These are phyloP conservation scores for Egretta garzetta DNA, from an alignment of 2,113 vertebrate species.

Conservation along the genomic window DNA sequence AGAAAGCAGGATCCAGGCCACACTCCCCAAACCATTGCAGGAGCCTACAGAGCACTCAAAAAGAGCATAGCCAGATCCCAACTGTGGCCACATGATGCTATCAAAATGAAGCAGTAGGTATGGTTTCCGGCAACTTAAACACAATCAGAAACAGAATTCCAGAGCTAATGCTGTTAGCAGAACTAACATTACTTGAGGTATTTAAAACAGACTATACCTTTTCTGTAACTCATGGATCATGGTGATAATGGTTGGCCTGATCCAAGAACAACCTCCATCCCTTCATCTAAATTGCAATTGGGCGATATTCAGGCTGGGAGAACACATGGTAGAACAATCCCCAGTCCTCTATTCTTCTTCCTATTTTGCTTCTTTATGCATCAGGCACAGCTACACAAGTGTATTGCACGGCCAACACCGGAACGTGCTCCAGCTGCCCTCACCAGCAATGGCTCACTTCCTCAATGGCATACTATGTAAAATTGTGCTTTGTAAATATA, in stretches of 20 bases:
- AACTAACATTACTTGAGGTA: background rate
- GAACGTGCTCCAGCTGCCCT: background rate
- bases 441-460: background rate
- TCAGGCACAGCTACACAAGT: background rate
- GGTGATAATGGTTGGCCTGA: background rate
- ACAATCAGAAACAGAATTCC: background rate
- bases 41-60: background rate
- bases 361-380: background rate
- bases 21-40: background rate
- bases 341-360: background rate
- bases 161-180: background rate
- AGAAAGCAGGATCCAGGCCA: background rate
- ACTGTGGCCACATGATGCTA: background rate
- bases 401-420: accelerated
- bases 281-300: background rate
- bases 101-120: background rate
- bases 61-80: background rate
- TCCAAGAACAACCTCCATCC: background rate
- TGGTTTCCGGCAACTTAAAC: background rate
- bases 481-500: background rate
- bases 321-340: accelerated
- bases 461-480: accelerated
- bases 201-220: background rate
- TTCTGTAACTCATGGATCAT: background rate
- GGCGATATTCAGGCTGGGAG: background rate